A percentile compares a stretch with the other conserved stretches of the same genome.
phyloP scores from a whole-genome alignment of 1,140 invertebrate genomes.

The Phymorhynchus buccinoides region DNA sequence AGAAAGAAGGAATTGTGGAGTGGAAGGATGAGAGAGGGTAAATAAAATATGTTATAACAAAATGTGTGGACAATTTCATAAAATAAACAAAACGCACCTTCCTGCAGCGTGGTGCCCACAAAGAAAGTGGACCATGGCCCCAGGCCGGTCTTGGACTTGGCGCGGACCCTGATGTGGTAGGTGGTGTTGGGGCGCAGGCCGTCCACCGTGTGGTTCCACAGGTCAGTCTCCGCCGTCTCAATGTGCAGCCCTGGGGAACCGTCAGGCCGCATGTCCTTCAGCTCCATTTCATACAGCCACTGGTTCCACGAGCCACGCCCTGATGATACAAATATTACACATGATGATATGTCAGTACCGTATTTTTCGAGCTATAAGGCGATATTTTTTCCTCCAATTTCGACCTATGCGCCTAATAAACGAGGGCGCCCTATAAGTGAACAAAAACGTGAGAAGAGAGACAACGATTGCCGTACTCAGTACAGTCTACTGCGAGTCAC shows the following conservation, averaged over 20 bases:
- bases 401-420: too few species aligned
- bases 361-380: too few species aligned
- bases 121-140: conserved; percentile 82
- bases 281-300: conserved; percentile 88
- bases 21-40: too few species aligned
- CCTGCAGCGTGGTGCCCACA: conserved; percentile 77
- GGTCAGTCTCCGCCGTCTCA: conserved; percentile 31
- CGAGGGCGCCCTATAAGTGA: too few species aligned
- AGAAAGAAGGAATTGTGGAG: too few species aligned
- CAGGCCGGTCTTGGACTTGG: conserved; percentile 82
- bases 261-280: conserved; percentile 38
- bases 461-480: too few species aligned
- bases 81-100: conserved; percentile 75
- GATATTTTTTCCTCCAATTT: too few species aligned
- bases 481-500: too few species aligned
- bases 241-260: conserved; percentile 29
- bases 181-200: conserved; percentile 82
- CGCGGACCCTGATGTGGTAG: conserved; percentile 85
- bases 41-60: too few species aligned
- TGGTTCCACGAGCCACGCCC: conserved; percentile 83
- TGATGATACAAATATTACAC: conserved; percentile 37
- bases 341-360: neutral
- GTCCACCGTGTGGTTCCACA: conserved; percentile 76
- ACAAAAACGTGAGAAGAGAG: too few species aligned
- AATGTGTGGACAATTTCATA: too few species aligned